phyloP scores from a whole-genome alignment of 2,888 invertebrate species.

The Catocala nupta region DNA sequence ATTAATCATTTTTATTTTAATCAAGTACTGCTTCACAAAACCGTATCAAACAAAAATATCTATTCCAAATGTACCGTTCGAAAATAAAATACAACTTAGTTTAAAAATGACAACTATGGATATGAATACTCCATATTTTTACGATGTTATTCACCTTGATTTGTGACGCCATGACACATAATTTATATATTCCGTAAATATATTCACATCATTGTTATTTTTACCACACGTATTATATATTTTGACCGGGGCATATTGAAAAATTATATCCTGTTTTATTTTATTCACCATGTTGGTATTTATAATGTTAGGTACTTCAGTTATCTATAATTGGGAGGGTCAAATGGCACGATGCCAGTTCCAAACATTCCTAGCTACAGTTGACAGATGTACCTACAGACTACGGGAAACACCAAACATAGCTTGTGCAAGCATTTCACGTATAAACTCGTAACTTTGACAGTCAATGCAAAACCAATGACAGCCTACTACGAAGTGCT shows the following conservation, averaged over 20 bases:
- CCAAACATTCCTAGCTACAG: constrained; percentile 19
- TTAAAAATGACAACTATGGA: constrained; percentile 14
- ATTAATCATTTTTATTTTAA: no score
- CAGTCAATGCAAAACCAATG: neutral
- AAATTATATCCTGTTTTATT: constrained; percentile 6
- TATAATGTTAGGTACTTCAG: constrained; percentile 25
- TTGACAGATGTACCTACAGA: constrained; percentile 5
- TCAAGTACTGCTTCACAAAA: no score
- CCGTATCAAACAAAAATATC: no score
- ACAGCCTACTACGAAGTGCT: neutral
- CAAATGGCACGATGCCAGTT: constrained; percentile 38
- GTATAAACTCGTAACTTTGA: constrained; percentile 1
- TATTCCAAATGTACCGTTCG: no score
- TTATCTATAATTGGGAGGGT: constrained; percentile 33
- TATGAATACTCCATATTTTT: constrained; percentile 19
- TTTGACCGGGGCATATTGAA: constrained; percentile 4
- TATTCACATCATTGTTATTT: constrained; percentile 18
- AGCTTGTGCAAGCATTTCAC: neutral
- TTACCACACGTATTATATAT: neutral
- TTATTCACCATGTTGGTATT: constrained; percentile 7
- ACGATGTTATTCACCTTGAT: constrained; percentile 41
- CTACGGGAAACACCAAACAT: neutral
- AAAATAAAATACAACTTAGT: no score
- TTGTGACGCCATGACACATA: constrained; percentile 24
- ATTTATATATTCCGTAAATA: constrained; percentile 14